Percentiles rank a stretch among this genome's conserved stretches.
Conservation (phyloP, 1,140 invertebrate species). For the Gonatopus flavifemur region DNA sequence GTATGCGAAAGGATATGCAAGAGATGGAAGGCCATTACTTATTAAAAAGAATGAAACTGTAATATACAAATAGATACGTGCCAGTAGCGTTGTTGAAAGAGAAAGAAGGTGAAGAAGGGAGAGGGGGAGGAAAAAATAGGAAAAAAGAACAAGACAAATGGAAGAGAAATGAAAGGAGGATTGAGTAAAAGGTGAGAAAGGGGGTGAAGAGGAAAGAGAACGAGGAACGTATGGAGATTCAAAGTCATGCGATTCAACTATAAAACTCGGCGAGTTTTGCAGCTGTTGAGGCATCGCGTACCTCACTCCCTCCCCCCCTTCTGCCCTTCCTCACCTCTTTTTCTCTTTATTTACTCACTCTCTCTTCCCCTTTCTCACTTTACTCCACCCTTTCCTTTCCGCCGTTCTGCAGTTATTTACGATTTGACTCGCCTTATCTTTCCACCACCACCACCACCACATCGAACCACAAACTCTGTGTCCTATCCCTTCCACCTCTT, state of each 20-base stretch:
- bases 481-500: too few relatives aligned
- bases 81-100: constrained; percentile 17
- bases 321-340: constrained; percentile 16
- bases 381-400: constrained; percentile 41
- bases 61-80: constrained; percentile 44
- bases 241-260: constrained; percentile 60
- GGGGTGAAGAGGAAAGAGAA: constrained; percentile 17
- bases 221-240: constrained; percentile 54
- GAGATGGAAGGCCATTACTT: constrained; percentile 18
- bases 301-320: constrained; percentile 29
- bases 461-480: too few relatives aligned
- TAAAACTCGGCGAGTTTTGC: constrained; percentile 59
- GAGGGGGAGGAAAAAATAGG: constrained; percentile 13
- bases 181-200: constrained; percentile 16
- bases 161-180: constrained; percentile 7
- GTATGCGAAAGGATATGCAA: too few relatives aligned
- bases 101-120: constrained; percentile 21
- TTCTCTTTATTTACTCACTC: too few relatives aligned
- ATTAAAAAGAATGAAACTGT: constrained; percentile 33
- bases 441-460: constrained; percentile 30
- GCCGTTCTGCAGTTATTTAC: constrained; percentile 58
- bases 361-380: constrained; percentile 21
- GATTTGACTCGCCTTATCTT: constrained; percentile 59
- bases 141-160: constrained; percentile 12
- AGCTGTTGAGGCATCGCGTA: constrained; percentile 49